Percentiles rank a stretch among this genome's conserved stretches.
Evolutionary conservation across 2,113 vertebrate genomes (phyloP).

Genomic region (Fulica atra): DNA sequence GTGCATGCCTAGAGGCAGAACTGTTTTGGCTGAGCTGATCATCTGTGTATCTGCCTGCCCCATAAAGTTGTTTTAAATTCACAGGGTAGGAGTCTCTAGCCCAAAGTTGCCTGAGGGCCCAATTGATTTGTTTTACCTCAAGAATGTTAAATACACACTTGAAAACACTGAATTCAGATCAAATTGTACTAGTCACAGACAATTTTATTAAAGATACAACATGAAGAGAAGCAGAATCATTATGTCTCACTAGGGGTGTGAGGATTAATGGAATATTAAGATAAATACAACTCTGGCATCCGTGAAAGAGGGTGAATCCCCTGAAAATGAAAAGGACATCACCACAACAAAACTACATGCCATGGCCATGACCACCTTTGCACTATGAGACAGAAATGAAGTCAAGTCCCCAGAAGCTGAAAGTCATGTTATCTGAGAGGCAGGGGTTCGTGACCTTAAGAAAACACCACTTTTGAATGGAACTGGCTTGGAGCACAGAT

Average conservation of each 20-base stretch:
- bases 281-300: background rate
- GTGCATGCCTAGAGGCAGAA: background rate
- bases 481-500: background rate
- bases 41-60: background rate
- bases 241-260: background rate
- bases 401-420: background rate
- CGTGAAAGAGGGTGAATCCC: background rate
- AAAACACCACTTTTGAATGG: background rate
- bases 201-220: background rate
- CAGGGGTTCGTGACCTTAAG: background rate
- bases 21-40: background rate
- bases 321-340: background rate
- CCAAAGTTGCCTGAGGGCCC: background rate
- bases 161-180: background rate
- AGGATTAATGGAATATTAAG: background rate
- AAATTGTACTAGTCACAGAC: background rate
- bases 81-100: background rate
- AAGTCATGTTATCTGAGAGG: background rate
- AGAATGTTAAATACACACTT: background rate
- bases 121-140: background rate
- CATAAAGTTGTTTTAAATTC: background rate
- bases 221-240: background rate
- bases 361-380: fast-evolving
- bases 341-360: background rate
- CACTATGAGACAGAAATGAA: background rate